These are phyloP conservation scores for Acronicta alni DNA, from an alignment of 2,888 invertebrate genomes.

Conservation along the genomic window DNA sequence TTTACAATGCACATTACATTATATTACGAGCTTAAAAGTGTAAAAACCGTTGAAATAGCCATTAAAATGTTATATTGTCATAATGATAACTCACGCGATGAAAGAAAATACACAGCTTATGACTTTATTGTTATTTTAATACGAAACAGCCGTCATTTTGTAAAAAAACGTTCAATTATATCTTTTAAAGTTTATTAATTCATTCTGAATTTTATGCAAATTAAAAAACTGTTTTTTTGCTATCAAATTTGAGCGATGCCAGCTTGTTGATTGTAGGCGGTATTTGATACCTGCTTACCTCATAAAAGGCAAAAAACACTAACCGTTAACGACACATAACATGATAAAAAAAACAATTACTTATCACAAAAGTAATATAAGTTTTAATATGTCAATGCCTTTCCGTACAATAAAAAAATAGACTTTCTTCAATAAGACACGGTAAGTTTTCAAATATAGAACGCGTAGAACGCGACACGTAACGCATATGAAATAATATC, in stretches of 20 bases:
- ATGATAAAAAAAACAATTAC: conserved; percentile 16
- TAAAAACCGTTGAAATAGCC: conserved; percentile 54
- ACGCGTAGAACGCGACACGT: conserved; percentile 50
- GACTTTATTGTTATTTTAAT: conserved; percentile 49
- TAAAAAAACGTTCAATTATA: conserved; percentile 40
- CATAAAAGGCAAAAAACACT: conserved; percentile 12
- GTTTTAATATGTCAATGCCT: conserved; percentile 8
- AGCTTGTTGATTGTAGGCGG: conserved; percentile 8
- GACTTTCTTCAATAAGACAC: conserved; percentile 8
- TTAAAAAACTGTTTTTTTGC: conserved; percentile 17
- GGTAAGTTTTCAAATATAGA: conserved; percentile 54
- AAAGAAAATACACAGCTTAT: conserved; percentile 37
- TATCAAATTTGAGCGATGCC: conserved; percentile 24
- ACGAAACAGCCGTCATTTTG: conserved; percentile 28
- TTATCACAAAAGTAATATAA: conserved; percentile 18
- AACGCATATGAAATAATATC: conserved; percentile 57
- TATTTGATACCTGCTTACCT: conserved; percentile 28
- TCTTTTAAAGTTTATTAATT: conserved; percentile 34
- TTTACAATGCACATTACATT: conserved; percentile 57
- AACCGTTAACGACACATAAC: conserved; percentile 11
- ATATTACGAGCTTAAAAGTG: conserved; percentile 57
- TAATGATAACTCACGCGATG: conserved; percentile 44
- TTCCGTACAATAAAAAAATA: conserved; percentile 11
- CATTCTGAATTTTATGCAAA: conserved; percentile 37
- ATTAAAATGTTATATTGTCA: conserved; percentile 51